Evolutionary conservation across 2,797 vertebrate species (phyloP).

Genomic region (Nannoperca obscura): DNA sequence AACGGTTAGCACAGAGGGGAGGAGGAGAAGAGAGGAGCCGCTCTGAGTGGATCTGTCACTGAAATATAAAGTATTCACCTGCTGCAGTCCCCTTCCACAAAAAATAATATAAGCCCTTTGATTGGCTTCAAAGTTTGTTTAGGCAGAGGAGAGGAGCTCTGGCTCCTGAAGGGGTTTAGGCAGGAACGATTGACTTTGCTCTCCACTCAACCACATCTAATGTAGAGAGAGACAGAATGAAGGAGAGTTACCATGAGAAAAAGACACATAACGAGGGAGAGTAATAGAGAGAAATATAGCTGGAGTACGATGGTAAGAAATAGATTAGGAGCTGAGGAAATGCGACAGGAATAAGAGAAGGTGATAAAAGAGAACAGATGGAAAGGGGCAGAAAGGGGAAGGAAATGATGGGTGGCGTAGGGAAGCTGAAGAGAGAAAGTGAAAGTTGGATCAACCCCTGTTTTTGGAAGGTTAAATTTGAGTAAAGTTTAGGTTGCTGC

Average conservation of each 20-base stretch:
- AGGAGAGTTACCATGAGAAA: conserved; percentile 54
- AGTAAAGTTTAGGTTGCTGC: conserved; percentile 66
- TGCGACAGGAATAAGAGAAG: conserved; percentile 68
- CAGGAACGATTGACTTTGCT: conserved; percentile 71
- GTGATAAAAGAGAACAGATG: conserved; percentile 73
- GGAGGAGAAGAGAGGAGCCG: conserved; percentile 32
- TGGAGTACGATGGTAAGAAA: conserved; percentile 49
- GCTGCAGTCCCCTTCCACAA: conserved; percentile 54
- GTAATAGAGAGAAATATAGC: conserved; percentile 58
- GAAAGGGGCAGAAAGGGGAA: conserved; percentile 61
- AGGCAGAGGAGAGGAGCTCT: conserved; percentile 67
- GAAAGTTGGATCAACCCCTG: conserved; percentile 63
- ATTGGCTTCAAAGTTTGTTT: conserved; percentile 81
- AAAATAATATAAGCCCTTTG: conserved; percentile 74
- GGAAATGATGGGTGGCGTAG: conserved; percentile 53
- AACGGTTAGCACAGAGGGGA: conserved; percentile 52
- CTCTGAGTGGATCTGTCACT: conserved; percentile 58
- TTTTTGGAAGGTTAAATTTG: conserved; percentile 73
- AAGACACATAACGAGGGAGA: conserved; percentile 52
- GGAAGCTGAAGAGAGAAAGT: conserved; percentile 44
- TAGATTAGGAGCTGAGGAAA: conserved; percentile 55
- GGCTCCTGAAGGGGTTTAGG: conserved; percentile 68
- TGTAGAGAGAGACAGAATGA: conserved; percentile 59
- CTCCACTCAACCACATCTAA: conserved; percentile 73
- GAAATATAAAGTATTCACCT: conserved; percentile 74